Evolutionary conservation across 2,113 vertebrate genomes (phyloP), one percentile per base, ranked within the genome.

Genomic region (Chaenocephalus aceratus): DNA sequence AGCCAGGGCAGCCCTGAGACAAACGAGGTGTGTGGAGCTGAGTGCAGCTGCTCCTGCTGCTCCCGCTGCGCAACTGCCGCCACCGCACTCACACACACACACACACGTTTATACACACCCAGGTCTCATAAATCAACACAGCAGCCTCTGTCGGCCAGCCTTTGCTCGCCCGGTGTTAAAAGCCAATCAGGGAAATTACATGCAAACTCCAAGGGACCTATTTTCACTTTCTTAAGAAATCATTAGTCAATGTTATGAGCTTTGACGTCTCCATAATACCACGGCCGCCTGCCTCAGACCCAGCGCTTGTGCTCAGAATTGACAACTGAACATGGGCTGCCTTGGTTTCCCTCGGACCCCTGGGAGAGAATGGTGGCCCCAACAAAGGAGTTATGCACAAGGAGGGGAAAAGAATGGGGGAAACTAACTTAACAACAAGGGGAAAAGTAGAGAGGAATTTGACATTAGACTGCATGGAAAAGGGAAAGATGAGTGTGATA

Each of bases 181-280:
- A 98, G 96, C 96, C 97, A 98, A 98, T 99, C 96, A 98, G 96
- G 95, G 94, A 97, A 97, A 98, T 98, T 96, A 96, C 95, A 96
- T 94, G 95, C 97, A 96, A 96, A 96, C 97, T 97, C 97, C 96
- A 91, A 96, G 97, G 94, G 94, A 95, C 92, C 94, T 92, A 95
- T 94, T 94, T 94, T 91, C 94, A 95, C 93, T 94, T 95, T 94
- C 95, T 95, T 94, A 95, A 95, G 87, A 95, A 94, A 94, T 93
- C 94, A 95, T 96, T 96, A 96, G 94, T 96, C 95, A 95, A 87
- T 87, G 90, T 94, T 95, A 92, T 91, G 91, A 92, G 91, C 90
- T 92, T 79, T 87, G 91, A 93, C 80, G 63, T 93, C 91, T 93
- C 86, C 90, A 91, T 95, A 93, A 94, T 92, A 90, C 90, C 83